Base-by-base conservation (phyloP, 2,113 vertebrate species). In the Psittacula cyanocephala region DNA sequence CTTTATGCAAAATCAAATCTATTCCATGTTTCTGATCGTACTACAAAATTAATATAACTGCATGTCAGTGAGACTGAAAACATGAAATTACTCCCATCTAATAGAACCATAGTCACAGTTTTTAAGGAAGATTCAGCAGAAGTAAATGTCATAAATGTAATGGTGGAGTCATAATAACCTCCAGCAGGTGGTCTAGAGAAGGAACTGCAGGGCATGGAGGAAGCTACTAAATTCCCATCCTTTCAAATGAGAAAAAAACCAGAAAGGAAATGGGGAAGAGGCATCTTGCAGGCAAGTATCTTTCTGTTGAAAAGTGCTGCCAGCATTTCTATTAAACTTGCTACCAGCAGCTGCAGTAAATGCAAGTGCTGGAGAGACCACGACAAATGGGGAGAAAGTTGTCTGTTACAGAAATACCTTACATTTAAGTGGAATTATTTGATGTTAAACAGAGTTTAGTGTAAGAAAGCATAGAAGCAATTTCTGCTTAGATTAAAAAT, bases 1-100 rank as follows among this genome's bases (percentile, higher is more conserved):
- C 74, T 71, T 79, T 41, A 74, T 76, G 57, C 65, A 85, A 95
- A 89, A 93, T 87, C 44, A 85, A 85, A 91, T 94, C 49, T 79
- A 65, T 85, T 81, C 59, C 15, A 29, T 52, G 28, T 76, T 94
- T 93, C 74, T 88, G 70, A 74, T 94, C 44, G 69, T 65, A 89
- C 82, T 70, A 65, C 22, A 71, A 78, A 91, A 85, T 71, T 92
- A 94, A 93, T 79, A 79, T 4, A 76, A 91, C 89, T 91, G 91
- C 41, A 39, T 47, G 59, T 64, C 81, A 85, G 17, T 87, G 46
- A 92, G 65, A 84, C 37, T 77, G 70, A 44, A 88, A 59, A 47
- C 62, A 43, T 7, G 10, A 70, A 87, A 89, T 17, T 2, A 33
- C 31, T 89, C 9, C 28, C 17, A 41, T 80, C 62, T 91, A 79